These are phyloP conservation scores for Lasiurus borealis DNA, from an alignment of 2,113 vertebrate species.

Conservation along the genomic window DNA sequence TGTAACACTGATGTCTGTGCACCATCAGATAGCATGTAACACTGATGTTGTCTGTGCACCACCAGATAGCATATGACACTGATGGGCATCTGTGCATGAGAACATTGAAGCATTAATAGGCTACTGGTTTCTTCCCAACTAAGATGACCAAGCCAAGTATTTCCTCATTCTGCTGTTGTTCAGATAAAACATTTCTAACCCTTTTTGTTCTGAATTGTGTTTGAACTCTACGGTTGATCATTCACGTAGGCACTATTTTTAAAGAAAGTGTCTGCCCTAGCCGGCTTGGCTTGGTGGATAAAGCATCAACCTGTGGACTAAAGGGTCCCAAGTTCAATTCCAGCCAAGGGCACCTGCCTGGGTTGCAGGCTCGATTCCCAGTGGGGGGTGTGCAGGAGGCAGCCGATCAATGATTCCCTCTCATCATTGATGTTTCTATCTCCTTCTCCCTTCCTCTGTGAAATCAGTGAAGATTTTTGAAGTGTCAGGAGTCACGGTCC, in stretches of 20 bases:
- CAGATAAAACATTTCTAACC: neutral
- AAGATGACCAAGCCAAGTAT: neutral
- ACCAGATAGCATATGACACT: too few relatives aligned
- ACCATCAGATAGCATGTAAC: accelerated
- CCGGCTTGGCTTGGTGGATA: too few relatives aligned
- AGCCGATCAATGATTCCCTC: too few relatives aligned
- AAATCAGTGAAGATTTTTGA: neutral
- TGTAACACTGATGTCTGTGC: neutral
- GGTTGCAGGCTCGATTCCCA: too few relatives aligned
- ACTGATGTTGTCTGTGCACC: too few relatives aligned
- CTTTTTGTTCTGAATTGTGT: conserved; percentile 4
- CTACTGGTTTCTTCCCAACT: neutral
- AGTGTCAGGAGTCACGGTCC: conserved; percentile 42
- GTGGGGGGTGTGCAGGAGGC: too few relatives aligned
- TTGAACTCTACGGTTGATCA: conserved; percentile 22
- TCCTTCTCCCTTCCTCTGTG: too few relatives aligned
- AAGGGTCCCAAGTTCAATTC: too few relatives aligned
- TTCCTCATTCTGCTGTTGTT: neutral
- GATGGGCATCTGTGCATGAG: neutral
- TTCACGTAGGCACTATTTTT: neutral
- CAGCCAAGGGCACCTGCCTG: too few relatives aligned
- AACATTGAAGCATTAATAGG: neutral
- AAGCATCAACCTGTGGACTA: too few relatives aligned
- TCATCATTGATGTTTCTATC: too few relatives aligned
- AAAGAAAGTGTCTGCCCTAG: neutral